A percentile compares a stretch with the other conserved stretches of the same genome.
phyloP scores from a whole-genome alignment of 2,113 vertebrate species.

The Hipposideros armiger region DNA sequence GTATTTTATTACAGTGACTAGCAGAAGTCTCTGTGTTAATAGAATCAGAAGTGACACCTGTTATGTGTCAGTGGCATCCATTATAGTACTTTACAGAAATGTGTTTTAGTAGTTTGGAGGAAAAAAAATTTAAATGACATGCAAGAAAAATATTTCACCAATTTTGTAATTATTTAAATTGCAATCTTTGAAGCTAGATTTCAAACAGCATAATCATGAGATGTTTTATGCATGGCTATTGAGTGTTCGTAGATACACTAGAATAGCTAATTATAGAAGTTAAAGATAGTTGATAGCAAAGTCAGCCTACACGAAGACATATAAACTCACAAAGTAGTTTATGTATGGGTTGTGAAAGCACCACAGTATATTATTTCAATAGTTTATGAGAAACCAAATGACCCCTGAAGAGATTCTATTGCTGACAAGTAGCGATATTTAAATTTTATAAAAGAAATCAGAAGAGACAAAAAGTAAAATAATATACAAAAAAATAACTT shows the following conservation, averaged over 20 bases:
- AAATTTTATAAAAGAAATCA: constrained; percentile 23
- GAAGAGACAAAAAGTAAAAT: neutral
- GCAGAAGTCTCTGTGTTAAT: constrained; percentile 62
- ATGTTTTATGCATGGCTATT: constrained; percentile 75
- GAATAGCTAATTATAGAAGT: constrained; percentile 14
- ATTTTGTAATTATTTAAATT: constrained; percentile 78
- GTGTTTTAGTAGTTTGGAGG: constrained; percentile 14
- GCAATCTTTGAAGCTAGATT: constrained; percentile 67
- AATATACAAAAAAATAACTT: neutral
- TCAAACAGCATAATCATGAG: constrained; percentile 70
- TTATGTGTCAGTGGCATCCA: constrained; percentile 65
- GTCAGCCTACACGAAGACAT: neutral
- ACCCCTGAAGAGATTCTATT: neutral
- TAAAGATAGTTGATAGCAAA: constrained; percentile 43
- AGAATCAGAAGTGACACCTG: constrained; percentile 62
- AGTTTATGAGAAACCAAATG: neutral
- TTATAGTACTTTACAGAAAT: constrained; percentile 64
- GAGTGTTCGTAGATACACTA: neutral
- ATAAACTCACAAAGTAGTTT: constrained; percentile 21
- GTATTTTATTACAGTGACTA: constrained; percentile 48
- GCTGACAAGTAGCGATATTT: neutral
- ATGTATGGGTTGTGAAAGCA: neutral
- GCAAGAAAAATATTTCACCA: constrained; percentile 72
- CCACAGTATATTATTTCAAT: neutral
- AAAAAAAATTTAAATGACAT: constrained; percentile 16